Percentiles rank a stretch among this genome's conserved stretches.
These are phyloP conservation scores for Cnemophilus loriae DNA, from an alignment of 2,113 vertebrate genomes.

Conservation along the genomic window DNA sequence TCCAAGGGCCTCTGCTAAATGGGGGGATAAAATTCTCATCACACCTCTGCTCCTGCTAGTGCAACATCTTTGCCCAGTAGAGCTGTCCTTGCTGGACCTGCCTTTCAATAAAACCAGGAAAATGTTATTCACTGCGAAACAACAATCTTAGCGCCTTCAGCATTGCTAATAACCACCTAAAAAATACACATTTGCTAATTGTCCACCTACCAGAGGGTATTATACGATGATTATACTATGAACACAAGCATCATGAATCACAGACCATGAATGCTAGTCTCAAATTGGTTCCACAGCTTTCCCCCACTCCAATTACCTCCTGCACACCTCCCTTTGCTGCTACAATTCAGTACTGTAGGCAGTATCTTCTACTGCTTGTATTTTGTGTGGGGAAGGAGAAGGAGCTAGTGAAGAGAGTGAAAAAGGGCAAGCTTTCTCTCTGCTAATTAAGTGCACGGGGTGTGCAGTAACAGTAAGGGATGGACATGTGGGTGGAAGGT, in stretches of 20 bases:
- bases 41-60: neutral
- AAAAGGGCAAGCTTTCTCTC: neutral
- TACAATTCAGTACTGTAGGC: neutral
- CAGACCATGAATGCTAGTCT: neutral
- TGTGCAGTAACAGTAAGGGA: neutral
- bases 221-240: neutral
- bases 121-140: neutral
- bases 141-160: neutral
- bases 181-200: neutral
- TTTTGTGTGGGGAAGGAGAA: neutral
- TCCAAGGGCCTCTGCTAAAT: neutral
- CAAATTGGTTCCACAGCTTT: neutral
- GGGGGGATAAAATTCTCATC: neutral
- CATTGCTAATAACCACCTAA: neutral
- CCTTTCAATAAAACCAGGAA: neutral
- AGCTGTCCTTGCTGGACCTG: neutral
- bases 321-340: neutral
- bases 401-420: neutral
- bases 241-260: neutral
- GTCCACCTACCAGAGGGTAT: neutral
- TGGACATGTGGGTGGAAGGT: neutral
- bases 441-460: fast-evolving
- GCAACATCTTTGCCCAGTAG: neutral
- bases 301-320: neutral
- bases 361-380: neutral